Base-by-base conservation (phyloP, 2,113 vertebrate species). In the Peromyscus californicus region DNA sequence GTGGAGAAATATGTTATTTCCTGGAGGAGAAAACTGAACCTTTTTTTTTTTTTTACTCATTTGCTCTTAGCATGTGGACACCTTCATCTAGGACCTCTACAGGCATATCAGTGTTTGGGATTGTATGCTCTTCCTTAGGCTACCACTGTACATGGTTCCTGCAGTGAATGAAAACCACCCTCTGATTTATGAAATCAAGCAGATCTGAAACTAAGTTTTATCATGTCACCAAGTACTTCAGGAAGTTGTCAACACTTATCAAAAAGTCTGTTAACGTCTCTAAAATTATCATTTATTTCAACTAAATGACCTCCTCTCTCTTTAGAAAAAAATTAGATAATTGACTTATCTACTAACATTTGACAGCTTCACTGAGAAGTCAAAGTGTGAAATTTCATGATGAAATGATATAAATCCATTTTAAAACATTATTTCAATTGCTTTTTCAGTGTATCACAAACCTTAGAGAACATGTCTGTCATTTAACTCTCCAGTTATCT, bases 221-320 rank as follows among this genome's bases (percentile, higher is more conserved):
- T 10, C 39, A 11, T 17, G 26, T 45, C 59, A 65, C 59, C 42
- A 85, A 85, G 39, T 65, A 42, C 59, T 31, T 85, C 39, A 85
- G 57, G 15, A 65, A 45, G 39, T 65, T 85, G 82, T 85, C 82
- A 85, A 31, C 82, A 65, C 82, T 85, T 85, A 65, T 85, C 82
- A 85, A 85, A 85, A 85, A 3, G n/a, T 63, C 24, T 84, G n/a
- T 63, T 84, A 63, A 63, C 7, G 4, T 31, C 22, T 31, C n/a
- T 85, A 85, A 85, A 85, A 85, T 85, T 65, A 63, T 65, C 59
- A 45, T 85, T 42, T 65, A 65, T 65, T 65, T 63, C 59, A 85
- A 42, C 82, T 85, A 85, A 85, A 85, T 85, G 82, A 85, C 82
- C 82, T 84, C 24, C 59, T 65, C 39, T 85, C 65, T 85, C 39